Conservation (phyloP, 1,140 invertebrate species). For the Mercenaria mercenaria region DNA sequence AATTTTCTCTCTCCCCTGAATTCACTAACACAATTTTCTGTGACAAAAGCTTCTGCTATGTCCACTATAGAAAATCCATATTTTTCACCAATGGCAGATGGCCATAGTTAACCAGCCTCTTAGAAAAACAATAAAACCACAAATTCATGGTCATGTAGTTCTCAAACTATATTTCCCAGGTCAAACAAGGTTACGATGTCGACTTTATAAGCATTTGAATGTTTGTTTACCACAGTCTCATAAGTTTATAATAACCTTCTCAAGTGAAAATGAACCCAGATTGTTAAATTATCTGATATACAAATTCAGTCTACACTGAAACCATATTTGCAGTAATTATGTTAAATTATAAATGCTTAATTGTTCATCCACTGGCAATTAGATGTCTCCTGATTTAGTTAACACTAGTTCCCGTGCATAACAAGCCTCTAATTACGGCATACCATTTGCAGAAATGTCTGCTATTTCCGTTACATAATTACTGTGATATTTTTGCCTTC, state of each 20-base stretch:
- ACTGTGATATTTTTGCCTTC: background rate
- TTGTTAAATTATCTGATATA: too few relatives aligned
- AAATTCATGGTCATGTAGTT: background rate
- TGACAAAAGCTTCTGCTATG: background rate
- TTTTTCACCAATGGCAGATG: background rate
- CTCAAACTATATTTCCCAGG: background rate
- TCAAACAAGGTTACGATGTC: constrained; percentile 15
- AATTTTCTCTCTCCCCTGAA: too few relatives aligned
- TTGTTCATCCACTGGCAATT: background rate
- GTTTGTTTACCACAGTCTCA: background rate
- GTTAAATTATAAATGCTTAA: background rate
- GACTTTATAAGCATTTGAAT: background rate
- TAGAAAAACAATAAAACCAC: constrained; percentile 14
- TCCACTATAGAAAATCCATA: constrained; percentile 33
- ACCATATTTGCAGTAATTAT: background rate
- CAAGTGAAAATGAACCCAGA: too few relatives aligned
- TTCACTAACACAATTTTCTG: too few relatives aligned
- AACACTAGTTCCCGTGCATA: background rate
- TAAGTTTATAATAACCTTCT: background rate
- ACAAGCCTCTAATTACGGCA: background rate
- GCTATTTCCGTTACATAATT: background rate
- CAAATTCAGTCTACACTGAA: too few relatives aligned
- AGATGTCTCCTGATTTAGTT: background rate
- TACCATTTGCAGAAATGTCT: background rate
- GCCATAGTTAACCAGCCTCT: background rate